phyloP scores from a whole-genome alignment of 2,113 vertebrate species.

The Symphodus melops region DNA sequence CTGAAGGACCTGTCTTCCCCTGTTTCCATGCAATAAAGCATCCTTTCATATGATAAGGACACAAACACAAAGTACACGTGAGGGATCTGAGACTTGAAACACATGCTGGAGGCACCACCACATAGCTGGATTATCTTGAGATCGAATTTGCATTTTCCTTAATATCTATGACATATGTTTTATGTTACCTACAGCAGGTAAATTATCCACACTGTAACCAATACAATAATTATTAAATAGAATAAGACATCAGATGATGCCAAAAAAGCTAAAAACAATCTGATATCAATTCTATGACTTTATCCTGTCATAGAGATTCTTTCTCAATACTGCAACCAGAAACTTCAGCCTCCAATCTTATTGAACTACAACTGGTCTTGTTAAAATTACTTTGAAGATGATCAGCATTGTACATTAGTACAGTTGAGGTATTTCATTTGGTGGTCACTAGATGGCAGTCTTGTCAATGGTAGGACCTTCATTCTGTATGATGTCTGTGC shows the following conservation, averaged over 20 bases:
- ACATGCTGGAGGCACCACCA: not conserved
- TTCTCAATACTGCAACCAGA: too few relatives aligned
- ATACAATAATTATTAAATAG: too few relatives aligned
- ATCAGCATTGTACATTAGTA: not conserved
- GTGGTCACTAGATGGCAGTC: not conserved
- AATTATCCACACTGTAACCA: too few relatives aligned
- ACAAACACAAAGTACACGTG: not conserved
- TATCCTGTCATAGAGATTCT: not conserved
- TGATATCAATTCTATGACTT: not conserved
- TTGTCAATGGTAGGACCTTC: not conserved
- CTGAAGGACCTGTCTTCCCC: too few relatives aligned
- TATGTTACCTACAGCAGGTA: too few relatives aligned
- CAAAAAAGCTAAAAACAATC: too few relatives aligned
- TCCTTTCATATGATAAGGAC: not conserved
- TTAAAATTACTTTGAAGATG: not conserved
- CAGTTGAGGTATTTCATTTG: not conserved
- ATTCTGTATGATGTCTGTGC: not conserved
- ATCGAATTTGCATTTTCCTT: too few relatives aligned
- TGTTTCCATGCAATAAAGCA: too few relatives aligned
- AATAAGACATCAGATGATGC: too few relatives aligned
- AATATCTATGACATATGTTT: too few relatives aligned
- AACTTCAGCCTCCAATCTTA: not conserved
- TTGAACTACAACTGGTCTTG: not conserved
- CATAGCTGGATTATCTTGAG: not conserved
- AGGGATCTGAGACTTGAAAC: not conserved